These are phyloP conservation scores for Schizotus pectinicornis DNA, from an alignment of 2,888 invertebrate species.

Conservation along the genomic window DNA sequence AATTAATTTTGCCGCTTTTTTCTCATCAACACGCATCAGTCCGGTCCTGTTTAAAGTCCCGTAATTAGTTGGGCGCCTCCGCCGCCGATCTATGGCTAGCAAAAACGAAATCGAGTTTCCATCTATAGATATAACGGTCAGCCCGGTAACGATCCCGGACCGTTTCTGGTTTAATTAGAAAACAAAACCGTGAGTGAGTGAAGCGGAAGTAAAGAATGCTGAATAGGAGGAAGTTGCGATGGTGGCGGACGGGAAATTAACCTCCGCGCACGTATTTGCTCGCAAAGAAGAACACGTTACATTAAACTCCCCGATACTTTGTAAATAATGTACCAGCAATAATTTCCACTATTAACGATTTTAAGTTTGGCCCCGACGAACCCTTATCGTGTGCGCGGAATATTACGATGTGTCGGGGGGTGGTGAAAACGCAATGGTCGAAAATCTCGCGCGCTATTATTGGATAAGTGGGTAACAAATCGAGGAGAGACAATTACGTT, in stretches of 20 bases:
- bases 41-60: not conserved
- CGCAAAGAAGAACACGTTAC: conserved; percentile 39
- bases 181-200: conserved; percentile 38
- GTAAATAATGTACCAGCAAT: conserved; percentile 40
- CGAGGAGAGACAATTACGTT: conserved; percentile 26
- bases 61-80: conserved; percentile 7
- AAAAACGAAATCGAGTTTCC: conserved; percentile 14
- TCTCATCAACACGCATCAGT: not conserved
- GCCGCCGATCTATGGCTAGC: conserved; percentile 1
- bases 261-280: conserved; percentile 36
- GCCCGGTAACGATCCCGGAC: conserved; percentile 5
- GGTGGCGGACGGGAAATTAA: conserved; percentile 33
- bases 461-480: conserved; percentile 17
- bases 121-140: conserved; percentile 14
- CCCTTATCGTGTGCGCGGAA: not conserved
- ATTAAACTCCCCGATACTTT: conserved; percentile 38
- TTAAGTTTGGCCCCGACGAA: not conserved
- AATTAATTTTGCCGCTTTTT: not conserved
- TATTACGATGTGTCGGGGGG: not conserved
- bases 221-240: conserved; percentile 37
- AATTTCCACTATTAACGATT: conserved; percentile 34
- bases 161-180: conserved; percentile 35
- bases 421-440: not conserved
- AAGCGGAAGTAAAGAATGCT: conserved; percentile 41
- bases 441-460: not conserved